Evolutionary conservation across 2,113 vertebrate genomes (phyloP).

Genomic region (Meriones unguiculatus): DNA sequence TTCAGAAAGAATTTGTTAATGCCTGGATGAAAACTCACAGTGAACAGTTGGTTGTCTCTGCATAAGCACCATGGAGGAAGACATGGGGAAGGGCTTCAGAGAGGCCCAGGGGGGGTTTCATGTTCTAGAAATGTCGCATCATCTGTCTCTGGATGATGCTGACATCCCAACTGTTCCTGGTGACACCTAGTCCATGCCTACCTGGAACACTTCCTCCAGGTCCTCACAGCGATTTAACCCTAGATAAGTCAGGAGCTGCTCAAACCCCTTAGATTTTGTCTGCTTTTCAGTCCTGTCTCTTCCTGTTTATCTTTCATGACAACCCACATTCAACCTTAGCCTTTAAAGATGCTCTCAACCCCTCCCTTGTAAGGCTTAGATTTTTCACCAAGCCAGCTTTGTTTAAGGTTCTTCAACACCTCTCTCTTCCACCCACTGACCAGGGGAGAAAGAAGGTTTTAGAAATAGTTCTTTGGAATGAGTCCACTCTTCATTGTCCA

Average conservation of each 20-base stretch:
- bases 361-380: too few relatives aligned
- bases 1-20: neutral
- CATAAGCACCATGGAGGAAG: neutral
- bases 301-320: neutral
- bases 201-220: too few relatives aligned
- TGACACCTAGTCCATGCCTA: neutral
- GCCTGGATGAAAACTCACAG: neutral
- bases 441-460: too few relatives aligned
- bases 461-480: too few relatives aligned
- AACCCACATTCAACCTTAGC: neutral
- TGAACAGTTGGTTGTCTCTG: neutral
- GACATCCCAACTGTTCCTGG: too few relatives aligned
- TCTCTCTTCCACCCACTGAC: too few relatives aligned
- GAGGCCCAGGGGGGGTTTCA: too few relatives aligned
- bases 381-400: too few relatives aligned
- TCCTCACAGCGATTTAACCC: too few relatives aligned
- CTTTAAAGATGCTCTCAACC: too few relatives aligned
- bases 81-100: neutral
- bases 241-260: neutral
- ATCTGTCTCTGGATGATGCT: neutral
- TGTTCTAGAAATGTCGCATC: neutral
- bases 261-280: neutral
- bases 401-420: too few relatives aligned
- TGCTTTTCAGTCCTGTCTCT: neutral
- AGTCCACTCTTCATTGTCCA: too few relatives aligned